phyloP scores from a whole-genome alignment of 2,113 vertebrate genomes.

The Zapornia atra region DNA sequence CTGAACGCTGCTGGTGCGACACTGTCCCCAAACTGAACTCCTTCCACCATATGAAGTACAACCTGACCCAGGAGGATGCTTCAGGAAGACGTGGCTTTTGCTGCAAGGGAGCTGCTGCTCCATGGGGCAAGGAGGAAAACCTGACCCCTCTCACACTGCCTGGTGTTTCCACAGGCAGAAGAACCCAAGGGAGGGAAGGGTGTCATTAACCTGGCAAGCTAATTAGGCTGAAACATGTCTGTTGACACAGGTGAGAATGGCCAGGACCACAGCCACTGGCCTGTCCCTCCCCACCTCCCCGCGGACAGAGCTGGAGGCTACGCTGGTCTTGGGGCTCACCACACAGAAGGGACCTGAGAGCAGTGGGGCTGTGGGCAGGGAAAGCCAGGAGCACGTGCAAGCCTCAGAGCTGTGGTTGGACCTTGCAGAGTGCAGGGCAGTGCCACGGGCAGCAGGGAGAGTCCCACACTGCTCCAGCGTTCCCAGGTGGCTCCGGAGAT shows the following conservation, averaged over 20 bases:
- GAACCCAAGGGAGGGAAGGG: background rate
- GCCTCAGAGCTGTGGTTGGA: background rate
- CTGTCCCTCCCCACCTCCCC: background rate
- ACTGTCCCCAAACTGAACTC: background rate
- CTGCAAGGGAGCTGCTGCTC: background rate
- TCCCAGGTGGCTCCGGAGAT: background rate
- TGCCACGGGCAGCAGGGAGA: background rate
- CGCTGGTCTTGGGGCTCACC: background rate
- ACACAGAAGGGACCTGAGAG: background rate
- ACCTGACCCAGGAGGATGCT: background rate
- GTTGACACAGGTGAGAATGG: background rate
- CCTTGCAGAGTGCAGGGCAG: background rate
- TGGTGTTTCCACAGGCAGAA: background rate
- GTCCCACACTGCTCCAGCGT: background rate
- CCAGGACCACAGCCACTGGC: background rate
- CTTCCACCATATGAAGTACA: background rate
- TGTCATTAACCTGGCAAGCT: fast-evolving
- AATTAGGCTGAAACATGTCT: background rate
- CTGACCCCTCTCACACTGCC: background rate
- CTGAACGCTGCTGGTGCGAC: fast-evolving
- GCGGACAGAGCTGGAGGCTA: background rate
- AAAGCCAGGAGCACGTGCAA: background rate
- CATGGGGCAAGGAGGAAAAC: background rate
- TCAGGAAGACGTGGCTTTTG: background rate
- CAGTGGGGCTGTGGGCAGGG: background rate